Base-by-base conservation (phyloP, 1,140 invertebrate species). In the Bombus pascuorum region DNA sequence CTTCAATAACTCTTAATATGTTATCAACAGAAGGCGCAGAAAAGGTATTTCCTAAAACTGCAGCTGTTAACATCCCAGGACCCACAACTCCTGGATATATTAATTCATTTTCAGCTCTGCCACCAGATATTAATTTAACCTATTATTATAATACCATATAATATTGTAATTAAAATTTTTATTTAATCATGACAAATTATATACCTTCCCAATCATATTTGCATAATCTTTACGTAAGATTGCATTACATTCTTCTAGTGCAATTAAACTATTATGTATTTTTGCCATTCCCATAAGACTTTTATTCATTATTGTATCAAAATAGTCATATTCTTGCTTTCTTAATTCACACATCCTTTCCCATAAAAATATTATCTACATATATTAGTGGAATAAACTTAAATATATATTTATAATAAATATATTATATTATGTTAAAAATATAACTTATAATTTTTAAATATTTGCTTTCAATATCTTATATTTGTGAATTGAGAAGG, bases 71-170 rank as follows among this genome's bases (percentile, higher is more conserved):
- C 96, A 97, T 96, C 42, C 97, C 97, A 90, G 92, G 89, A 0
- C 97, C 97, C 71, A 98, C 96, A 93, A 96, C 97, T 59, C 97
- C 96, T 86, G 95, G 95, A 86, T 95, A 94, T 87, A 95, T 94
- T 42, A 97, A 97, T 93, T 97, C 97, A 93, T 97, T 96, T 25
- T 97, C 97, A 28, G 95, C 96, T 62, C 96, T 96, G 44, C 97
- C 97, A 34, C 97, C 97, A 86, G 96, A 96, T 47, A 98, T 92
- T 44, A 98, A 87, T 77, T 95, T 95, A 18, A 97, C 97, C 90
- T 96, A 34, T 37, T 65, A 73, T 47, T 10, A 74, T 2, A 10
- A 28, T 42, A 32, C 18, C 4, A 15, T 65, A 68, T 62, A 44
- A 77, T 28, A 42, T 42, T 22, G 12, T 28, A 65, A 32, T 13